Evolutionary conservation across 2,888 invertebrate genomes (phyloP).

Genomic region (Neoscelio sp.): DNA sequence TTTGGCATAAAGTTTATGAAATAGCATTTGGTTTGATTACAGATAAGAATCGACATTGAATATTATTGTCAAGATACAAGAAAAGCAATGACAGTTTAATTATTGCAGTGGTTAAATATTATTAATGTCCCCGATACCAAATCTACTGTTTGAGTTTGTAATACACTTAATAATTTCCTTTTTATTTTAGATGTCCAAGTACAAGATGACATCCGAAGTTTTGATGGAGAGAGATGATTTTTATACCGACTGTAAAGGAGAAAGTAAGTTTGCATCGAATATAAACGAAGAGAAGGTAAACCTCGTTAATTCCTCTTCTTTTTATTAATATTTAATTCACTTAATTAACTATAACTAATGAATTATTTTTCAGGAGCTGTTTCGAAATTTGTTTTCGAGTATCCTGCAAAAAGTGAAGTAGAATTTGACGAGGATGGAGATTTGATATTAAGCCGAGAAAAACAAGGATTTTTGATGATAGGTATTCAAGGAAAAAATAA

Average conservation of each 20-base stretch:
- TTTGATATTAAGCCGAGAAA: constrained; percentile 85
- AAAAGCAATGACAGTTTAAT: too few relatives aligned
- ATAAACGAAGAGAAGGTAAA: too few relatives aligned
- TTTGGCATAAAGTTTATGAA: too few relatives aligned
- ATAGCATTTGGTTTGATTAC: too few relatives aligned
- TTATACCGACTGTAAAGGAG: constrained; percentile 26
- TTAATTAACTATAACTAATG: neutral
- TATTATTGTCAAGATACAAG: too few relatives aligned
- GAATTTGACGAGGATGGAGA: constrained; percentile 89
- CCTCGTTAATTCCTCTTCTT: too few relatives aligned
- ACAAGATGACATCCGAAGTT: constrained; percentile 58
- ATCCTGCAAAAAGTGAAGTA: constrained; percentile 83
- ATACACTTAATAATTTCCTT: neutral
- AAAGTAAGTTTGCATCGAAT: constrained; percentile 32
- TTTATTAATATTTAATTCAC: constrained; percentile 7
- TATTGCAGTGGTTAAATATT: too few relatives aligned
- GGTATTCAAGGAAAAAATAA: too few relatives aligned
- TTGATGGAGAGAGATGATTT: constrained; percentile 34
- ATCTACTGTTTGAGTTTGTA: too few relatives aligned
- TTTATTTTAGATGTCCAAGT: constrained; percentile 39
- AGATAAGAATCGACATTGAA: too few relatives aligned
- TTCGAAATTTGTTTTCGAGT: constrained; percentile 85
- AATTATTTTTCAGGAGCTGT: constrained; percentile 86
- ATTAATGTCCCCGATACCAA: too few relatives aligned
- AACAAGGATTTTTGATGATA: constrained; percentile 86